Conservation (phyloP, 2,888 invertebrate species). For the Octodonta nipae region DNA sequence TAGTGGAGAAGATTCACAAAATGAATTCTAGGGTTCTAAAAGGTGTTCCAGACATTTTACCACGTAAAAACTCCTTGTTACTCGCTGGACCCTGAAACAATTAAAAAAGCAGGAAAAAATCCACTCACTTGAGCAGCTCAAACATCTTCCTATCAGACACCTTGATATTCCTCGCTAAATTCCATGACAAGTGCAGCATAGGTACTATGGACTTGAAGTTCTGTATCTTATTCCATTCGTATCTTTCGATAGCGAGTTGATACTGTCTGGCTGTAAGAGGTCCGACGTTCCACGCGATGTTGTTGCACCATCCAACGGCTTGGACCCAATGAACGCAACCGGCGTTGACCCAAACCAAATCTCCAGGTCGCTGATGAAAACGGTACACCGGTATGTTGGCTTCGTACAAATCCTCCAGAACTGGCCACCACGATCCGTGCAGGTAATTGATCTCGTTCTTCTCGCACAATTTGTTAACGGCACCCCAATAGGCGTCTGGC, state of each 20-base stretch:
- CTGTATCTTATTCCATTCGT: constrained; percentile 97
- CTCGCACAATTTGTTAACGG: constrained; percentile 83
- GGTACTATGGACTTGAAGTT: constrained; percentile 97
- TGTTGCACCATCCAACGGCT: constrained; percentile 97
- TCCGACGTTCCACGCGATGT: constrained; percentile 99
- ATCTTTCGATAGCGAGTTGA: constrained; percentile 74
- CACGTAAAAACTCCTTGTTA: too few relatives aligned
- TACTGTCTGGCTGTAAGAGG: constrained; percentile 89
- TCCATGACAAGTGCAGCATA: constrained; percentile 97
- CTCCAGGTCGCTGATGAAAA: constrained; percentile 82
- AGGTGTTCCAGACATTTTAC: too few relatives aligned
- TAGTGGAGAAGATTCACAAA: too few relatives aligned
- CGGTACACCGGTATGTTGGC: constrained; percentile 93
- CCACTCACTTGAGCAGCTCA: constrained; percentile 70
- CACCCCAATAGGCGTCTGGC: constrained; percentile 96
- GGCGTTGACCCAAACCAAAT: constrained; percentile 97
- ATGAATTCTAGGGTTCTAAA: too few relatives aligned
- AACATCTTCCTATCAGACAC: constrained; percentile 82
- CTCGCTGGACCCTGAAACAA: too few relatives aligned
- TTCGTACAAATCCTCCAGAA: constrained; percentile 82
- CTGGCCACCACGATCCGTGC: constrained; percentile 98
- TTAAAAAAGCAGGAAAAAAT: too few relatives aligned
- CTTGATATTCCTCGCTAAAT: constrained; percentile 90
- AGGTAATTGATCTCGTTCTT: constrained; percentile 88
- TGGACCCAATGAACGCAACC: constrained; percentile 94